phyloP scores from a whole-genome alignment of 2,113 vertebrate genomes.

The Sprattus sprattus region DNA sequence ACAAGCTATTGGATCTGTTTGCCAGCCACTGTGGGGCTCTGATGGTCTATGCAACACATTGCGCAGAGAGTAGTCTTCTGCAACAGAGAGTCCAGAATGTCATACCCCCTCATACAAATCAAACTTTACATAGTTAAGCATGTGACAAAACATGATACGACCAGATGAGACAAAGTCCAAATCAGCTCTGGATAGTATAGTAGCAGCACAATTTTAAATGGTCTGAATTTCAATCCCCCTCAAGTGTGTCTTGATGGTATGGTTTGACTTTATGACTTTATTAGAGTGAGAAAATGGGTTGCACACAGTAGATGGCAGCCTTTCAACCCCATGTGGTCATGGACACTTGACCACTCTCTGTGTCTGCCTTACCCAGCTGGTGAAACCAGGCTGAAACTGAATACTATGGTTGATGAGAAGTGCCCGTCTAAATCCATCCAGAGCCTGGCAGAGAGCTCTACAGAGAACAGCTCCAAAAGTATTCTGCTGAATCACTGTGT shows the following conservation, averaged over 20 bases:
- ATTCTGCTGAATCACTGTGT: conserved; percentile 75
- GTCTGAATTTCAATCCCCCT: neutral
- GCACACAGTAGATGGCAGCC: conserved; percentile 23
- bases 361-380: conserved; percentile 63
- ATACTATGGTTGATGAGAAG: conserved; percentile 66
- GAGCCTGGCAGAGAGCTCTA: conserved; percentile 61
- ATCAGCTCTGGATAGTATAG: neutral
- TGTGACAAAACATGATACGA: conserved; percentile 7
- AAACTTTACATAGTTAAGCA: neutral
- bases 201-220: neutral
- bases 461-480: conserved; percentile 56
- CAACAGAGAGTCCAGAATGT: neutral
- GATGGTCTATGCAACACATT: conserved; percentile 53
- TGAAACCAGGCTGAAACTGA: conserved; percentile 69
- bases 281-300: conserved; percentile 18
- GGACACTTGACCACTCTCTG: conserved; percentile 53
- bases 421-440: conserved; percentile 54
- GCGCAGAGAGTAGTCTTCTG: conserved; percentile 34
- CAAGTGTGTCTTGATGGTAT: neutral
- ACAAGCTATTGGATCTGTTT: conserved; percentile 63
- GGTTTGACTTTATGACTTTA: neutral
- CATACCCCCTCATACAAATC: conserved; percentile 7
- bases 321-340: conserved; percentile 32
- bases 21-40: conserved; percentile 51
- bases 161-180: conserved; percentile 10